Base-by-base conservation (phyloP, 1,140 invertebrate species). In the Ceratosolen solmsi region DNA sequence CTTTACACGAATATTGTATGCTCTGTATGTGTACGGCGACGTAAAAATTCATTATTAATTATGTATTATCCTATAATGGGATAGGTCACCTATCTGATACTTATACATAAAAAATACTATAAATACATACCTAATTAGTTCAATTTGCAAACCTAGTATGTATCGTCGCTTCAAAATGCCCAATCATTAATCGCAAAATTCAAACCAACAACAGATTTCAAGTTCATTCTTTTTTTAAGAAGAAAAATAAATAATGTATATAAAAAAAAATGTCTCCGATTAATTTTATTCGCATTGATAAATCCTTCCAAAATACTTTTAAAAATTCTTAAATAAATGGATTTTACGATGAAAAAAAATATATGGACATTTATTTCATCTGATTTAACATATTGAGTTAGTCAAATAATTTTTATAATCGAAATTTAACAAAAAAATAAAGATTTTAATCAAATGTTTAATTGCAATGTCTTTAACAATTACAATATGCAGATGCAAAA, bases 211-310 rank as follows among this genome's bases (percentile, higher is more conserved):
- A 87, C 79, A 85, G 73, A 89, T 89, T 90, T 88, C 87, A 88
- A 89, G 86, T 89, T 90, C 85, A 89, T 89, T 90, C 88, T 90
- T 90, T 90, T 89, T 90, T 90, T 88, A 89, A 89, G 87, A 79
- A 87, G 86, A 88, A 88, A 89, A 87, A 87, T 84, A 89, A 89
- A 89, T 88, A 88, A 89, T 88, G 85, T 89, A 87, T 88, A 86
- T 85, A 88, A 88, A 88, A 87, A 85, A 88, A 88, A 88, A 87
- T 54, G 41, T 13, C 41, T 46, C 68, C 11, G 20, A 27, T 2
- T 20, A 2, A 30, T 33, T 46, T 54, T 54, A 33, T 22, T 54
- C 46, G 54, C 36, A 36, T 11, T 51, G 25, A 7, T 51, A 9
- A n/a, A n/a, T n/a, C n/a, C n/a, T n/a, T n/a, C n/a, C n/a, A n/a